These are phyloP conservation scores for Drosophila nebulosa DNA, from an alignment of 1,140 invertebrate genomes.

Conservation along the genomic window DNA sequence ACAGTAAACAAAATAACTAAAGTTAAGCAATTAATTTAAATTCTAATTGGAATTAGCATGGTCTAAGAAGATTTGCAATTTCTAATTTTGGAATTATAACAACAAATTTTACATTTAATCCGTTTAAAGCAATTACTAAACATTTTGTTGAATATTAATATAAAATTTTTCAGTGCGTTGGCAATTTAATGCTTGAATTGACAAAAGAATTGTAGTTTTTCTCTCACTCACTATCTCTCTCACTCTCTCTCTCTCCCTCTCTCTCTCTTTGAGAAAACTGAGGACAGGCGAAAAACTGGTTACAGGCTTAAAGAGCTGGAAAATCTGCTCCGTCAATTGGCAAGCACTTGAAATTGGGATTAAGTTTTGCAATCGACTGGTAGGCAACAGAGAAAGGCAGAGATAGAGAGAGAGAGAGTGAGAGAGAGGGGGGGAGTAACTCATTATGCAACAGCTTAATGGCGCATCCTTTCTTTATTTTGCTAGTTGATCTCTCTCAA, in stretches of 20 bases:
- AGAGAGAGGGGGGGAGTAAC: background rate
- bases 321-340: conserved; percentile 58
- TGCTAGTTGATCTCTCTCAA: conserved; percentile 29
- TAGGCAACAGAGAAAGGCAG: background rate
- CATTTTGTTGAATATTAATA: background rate
- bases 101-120: background rate
- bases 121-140: background rate
- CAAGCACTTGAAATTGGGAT: conserved; percentile 3
- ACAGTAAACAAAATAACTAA: too few species aligned
- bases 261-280: background rate
- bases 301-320: conserved; percentile 26
- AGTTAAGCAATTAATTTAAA: too few species aligned
- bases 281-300: background rate
- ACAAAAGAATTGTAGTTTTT: background rate
- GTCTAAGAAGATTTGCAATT: background rate
- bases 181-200: conserved; percentile 41
- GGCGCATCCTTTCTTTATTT: background rate
- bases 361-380: background rate
- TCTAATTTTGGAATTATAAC: background rate
- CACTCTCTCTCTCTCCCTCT: background rate
- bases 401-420: background rate
- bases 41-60: too few species aligned
- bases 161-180: conserved; percentile 5
- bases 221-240: background rate
- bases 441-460: conserved; percentile 54